These are phyloP conservation scores for Cinclus mexicanus DNA, from an alignment of 2,113 vertebrate genomes.

Conservation along the genomic window DNA sequence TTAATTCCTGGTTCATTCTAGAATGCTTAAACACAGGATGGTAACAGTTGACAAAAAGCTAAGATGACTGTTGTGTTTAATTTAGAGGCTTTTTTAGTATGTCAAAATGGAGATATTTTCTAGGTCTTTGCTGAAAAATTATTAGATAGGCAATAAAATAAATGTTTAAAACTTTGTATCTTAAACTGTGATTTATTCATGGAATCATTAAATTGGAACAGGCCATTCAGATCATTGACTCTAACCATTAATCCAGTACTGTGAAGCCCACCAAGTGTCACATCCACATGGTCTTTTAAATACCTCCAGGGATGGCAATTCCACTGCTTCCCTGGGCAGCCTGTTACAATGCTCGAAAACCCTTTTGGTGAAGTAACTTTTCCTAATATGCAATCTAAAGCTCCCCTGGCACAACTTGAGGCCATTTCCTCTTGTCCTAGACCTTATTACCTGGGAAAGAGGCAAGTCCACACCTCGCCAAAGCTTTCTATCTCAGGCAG, in stretches of 20 bases:
- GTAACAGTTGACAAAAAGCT: background rate
- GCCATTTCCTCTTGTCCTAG: background rate
- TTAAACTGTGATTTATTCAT: background rate
- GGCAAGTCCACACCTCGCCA: fast-evolving
- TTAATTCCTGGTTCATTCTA: background rate
- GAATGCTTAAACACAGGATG: background rate
- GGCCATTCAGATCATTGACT: background rate
- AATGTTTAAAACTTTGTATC: background rate
- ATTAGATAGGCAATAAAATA: background rate
- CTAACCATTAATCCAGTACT: background rate
- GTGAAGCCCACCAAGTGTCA: background rate
- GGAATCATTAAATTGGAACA: background rate
- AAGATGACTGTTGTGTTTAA: background rate
- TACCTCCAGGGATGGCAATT: background rate
- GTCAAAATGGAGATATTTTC: background rate
- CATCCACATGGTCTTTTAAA: background rate
- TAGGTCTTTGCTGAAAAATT: background rate
- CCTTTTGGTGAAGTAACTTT: background rate
- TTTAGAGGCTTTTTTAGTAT: background rate
- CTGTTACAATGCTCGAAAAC: background rate
- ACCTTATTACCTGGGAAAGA: background rate
- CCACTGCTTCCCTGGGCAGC: background rate
- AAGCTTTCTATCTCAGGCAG: background rate
- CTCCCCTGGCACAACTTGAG: background rate
- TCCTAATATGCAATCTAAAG: background rate